These are phyloP conservation scores for Xiphydria camelus DNA, from an alignment of 2,888 invertebrate species.

Conservation along the genomic window DNA sequence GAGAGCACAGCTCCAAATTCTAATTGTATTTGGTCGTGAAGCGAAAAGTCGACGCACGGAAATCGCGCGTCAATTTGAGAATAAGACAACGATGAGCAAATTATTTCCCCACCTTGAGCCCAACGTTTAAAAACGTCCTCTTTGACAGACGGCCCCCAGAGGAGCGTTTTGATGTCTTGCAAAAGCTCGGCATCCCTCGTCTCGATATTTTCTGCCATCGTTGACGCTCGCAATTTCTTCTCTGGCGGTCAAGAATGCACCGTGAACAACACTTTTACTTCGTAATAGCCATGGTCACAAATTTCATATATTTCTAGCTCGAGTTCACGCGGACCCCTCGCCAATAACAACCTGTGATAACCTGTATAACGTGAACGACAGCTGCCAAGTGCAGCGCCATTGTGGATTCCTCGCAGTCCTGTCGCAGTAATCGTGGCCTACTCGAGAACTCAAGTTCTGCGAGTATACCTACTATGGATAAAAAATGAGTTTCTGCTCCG, in stretches of 20 bases:
- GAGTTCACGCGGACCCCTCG: constrained; percentile 5
- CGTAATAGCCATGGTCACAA: constrained; percentile 16
- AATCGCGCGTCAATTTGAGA: too few species aligned
- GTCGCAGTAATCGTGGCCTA: too few species aligned
- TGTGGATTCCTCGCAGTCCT: constrained; percentile 11
- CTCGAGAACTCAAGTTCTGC: too few species aligned
- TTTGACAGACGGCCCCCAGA: constrained; percentile 85
- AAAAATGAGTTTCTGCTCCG: too few species aligned
- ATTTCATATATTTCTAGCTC: constrained; percentile 11
- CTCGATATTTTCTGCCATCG: constrained; percentile 60
- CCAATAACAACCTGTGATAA: constrained; percentile 28
- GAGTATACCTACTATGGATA: too few species aligned
- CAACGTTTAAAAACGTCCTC: constrained; percentile 88
- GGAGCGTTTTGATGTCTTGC: constrained; percentile 72
- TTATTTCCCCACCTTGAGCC: constrained; percentile 74
- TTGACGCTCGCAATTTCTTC: constrained; percentile 15
- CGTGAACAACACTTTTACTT: constrained; percentile 23
- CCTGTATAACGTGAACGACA: constrained; percentile 37
- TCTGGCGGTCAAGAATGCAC: constrained; percentile 21
- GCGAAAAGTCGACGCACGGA: too few species aligned
- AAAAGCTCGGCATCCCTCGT: constrained; percentile 66
- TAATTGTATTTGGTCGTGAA: too few species aligned
- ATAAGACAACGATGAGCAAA: too few species aligned
- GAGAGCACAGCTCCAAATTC: too few species aligned
- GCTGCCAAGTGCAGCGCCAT: constrained; percentile 43